A percentile compares a stretch with the other conserved stretches of the same genome.
Evolutionary conservation across 2,888 invertebrate species (phyloP).

Genomic region (Lomographa bimaculata): DNA sequence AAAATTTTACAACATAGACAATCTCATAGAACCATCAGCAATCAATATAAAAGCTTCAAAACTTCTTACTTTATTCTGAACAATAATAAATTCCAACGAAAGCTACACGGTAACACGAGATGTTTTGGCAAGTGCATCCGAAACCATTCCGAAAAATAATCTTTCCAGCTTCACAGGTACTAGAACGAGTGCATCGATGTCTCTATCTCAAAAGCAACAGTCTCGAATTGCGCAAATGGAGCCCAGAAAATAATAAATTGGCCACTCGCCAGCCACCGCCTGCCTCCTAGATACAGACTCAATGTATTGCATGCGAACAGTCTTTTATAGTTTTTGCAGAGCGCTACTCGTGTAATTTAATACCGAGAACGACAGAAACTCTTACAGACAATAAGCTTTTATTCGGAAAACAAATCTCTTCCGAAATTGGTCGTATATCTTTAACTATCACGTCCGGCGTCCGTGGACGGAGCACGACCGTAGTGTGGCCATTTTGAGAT

Average conservation of each 20-base stretch:
- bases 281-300: constrained; percentile 46
- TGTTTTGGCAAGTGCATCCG: constrained; percentile 2
- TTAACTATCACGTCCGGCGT: constrained; percentile 35
- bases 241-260: constrained; percentile 61
- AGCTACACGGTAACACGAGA: neutral
- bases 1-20: too few species aligned
- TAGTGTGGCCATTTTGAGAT: too few species aligned
- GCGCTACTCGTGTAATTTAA: constrained; percentile 54
- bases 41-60: too few species aligned
- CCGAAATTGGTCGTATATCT: constrained; percentile 50
- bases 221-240: constrained; percentile 36
- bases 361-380: constrained; percentile 45
- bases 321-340: constrained; percentile 62
- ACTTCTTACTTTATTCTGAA: too few species aligned
- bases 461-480: constrained; percentile 21
- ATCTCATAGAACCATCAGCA: too few species aligned
- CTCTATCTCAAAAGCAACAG: constrained; percentile 42
- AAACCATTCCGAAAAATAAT: constrained; percentile 4
- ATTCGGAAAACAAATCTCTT: constrained; percentile 53
- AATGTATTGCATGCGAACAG: constrained; percentile 60
- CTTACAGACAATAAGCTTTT: constrained; percentile 51
- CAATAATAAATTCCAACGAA: too few species aligned
- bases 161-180: constrained; percentile 11
- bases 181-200: constrained; percentile 34
- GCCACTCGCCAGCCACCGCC: constrained; percentile 54